Base-by-base conservation (phyloP, 2,113 vertebrate species). In the Pollachius pollachius region DNA sequence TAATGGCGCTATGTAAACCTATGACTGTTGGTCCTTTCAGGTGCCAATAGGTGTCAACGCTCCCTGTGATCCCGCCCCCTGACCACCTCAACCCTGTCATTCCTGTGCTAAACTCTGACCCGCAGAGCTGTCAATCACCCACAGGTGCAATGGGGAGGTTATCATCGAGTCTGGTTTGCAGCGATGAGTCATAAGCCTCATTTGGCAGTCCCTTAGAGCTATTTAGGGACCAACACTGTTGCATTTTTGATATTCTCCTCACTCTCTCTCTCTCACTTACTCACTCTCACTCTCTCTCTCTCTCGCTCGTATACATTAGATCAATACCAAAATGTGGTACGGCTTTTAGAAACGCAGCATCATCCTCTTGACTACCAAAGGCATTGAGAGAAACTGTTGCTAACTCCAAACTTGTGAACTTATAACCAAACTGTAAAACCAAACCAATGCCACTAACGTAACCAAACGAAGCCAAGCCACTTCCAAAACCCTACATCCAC, bases 11-110 rank as follows among this genome's bases (percentile, higher is more conserved):
- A 77, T 82, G 81, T 74, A 87, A 88, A 89, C 84, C 83, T 88
- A 69, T 88, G 87, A 81, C 75, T 79, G 76, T 90, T 87, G 89
- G 89, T 89, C 87, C 81, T 86, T 89, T 85, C 82, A 87, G 90
- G 88, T 91, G 91, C 90, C 92, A 88, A 88, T 84, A 84, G 79
- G 78, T 90, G 89, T 91, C 88, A 87, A 85, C 81, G 81, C 84
- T 91, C 89, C 90, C 84, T 89, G 85, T 90, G 82, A 80, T 74
- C 82, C 82, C 76, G 65, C 75, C 79, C 77, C 78, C 64, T 82
- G 75, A 85, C 74, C 85, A 75, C 66, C 56, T 59, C 18, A 67
- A 57, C 81, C 72, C 75, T 69, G 65, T 87, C 89, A 90, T 91
- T 89, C 89, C 88, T 86, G 81, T 88, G 86, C 84, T 89, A 87